These are phyloP conservation scores for Chelon labrosus DNA, from an alignment of 2,797 vertebrate genomes.

Conservation along the genomic window DNA sequence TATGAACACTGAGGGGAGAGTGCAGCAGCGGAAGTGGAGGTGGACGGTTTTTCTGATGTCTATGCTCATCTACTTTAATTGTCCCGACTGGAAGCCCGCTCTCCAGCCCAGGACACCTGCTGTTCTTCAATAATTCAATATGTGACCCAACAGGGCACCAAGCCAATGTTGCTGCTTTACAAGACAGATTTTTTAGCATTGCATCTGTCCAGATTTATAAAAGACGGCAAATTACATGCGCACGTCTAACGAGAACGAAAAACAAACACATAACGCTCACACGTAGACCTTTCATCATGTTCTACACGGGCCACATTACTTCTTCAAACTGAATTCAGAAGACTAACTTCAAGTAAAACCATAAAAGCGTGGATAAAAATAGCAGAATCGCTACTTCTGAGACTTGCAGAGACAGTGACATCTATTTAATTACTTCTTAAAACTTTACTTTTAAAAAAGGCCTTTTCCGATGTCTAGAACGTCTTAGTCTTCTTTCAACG, in stretches of 20 bases:
- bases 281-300: background rate
- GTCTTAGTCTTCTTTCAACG: no score
- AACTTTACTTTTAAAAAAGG: background rate
- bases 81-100: constrained; percentile 62
- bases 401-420: background rate
- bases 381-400: background rate
- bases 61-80: constrained; percentile 65
- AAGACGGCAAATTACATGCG: constrained; percentile 3
- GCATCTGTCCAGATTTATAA: constrained; percentile 11
- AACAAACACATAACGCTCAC: background rate
- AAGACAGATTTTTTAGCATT: background rate
- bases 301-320: background rate
- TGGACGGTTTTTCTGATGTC: constrained; percentile 44
- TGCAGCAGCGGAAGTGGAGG: constrained; percentile 55
- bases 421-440: background rate
- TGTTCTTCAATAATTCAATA: constrained; percentile 63
- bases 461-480: background rate
- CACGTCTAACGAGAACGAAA: background rate
- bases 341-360: background rate
- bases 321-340: background rate
- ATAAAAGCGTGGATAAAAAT: background rate
- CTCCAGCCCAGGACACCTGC: constrained; percentile 45
- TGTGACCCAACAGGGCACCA: constrained; percentile 12
- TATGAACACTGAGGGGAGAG: constrained; percentile 5
- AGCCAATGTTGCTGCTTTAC: constrained; percentile 23